Evolutionary conservation across 2,888 invertebrate species (phyloP).

Genomic region (Melieria omissa): DNA sequence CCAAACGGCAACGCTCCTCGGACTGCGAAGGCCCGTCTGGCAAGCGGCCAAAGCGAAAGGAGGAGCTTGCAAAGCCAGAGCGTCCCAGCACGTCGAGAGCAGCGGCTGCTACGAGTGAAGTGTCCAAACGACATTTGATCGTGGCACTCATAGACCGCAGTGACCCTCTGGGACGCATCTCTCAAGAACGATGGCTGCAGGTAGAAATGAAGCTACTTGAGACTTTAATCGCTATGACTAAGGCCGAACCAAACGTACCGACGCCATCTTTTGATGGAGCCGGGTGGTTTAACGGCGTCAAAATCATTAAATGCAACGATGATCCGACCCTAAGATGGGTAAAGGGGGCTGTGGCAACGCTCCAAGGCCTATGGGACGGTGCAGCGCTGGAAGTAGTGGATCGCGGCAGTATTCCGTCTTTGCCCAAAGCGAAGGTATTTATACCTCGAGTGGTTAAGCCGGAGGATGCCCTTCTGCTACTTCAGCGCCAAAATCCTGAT

Average conservation of each 20-base stretch:
- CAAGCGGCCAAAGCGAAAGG: not conserved
- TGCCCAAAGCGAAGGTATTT: conserved; percentile 16
- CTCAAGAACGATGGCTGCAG: not conserved
- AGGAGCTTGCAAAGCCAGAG: not conserved
- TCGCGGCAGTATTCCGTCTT: not conserved
- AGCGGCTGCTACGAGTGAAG: not conserved
- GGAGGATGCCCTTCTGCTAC: not conserved
- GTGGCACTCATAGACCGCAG: not conserved
- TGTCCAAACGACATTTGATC: not conserved
- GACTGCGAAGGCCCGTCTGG: not conserved
- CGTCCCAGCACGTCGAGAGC: not conserved
- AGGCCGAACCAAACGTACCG: not conserved
- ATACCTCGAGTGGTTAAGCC: not conserved
- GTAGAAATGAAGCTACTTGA: conserved; percentile 11
- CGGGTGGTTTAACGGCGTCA: conserved; percentile 1
- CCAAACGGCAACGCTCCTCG: too few relatives aligned
- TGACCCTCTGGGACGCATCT: not conserved
- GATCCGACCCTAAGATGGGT: not conserved
- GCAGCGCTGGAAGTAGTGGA: not conserved
- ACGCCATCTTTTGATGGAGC: conserved; percentile 8
- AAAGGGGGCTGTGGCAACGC: not conserved
- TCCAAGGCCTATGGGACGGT: not conserved
- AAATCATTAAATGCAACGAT: conserved; percentile 12
- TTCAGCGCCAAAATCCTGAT: not conserved
- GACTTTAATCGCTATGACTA: not conserved